These are phyloP conservation scores for Nemurella pictetii DNA, from an alignment of 2,888 invertebrate genomes.

Conservation along the genomic window DNA sequence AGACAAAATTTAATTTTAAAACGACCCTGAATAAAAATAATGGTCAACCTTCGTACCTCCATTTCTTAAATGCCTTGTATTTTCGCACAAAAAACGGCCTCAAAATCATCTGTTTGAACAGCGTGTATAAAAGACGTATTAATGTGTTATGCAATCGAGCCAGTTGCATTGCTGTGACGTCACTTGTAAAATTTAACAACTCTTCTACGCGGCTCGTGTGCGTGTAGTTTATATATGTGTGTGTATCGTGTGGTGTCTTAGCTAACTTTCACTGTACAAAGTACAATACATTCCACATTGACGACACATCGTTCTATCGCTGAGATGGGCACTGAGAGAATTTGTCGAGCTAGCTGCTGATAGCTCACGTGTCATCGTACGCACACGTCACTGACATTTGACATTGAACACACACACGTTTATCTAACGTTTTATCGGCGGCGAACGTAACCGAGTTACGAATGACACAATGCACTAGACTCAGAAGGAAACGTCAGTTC, in stretches of 20 bases:
- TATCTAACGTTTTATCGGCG: too few relatives aligned
- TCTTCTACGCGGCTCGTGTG: too few relatives aligned
- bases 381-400: neutral
- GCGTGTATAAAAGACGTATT: neutral
- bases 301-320: neutral
- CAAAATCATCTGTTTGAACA: conserved; percentile 10
- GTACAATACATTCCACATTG: neutral
- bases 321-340: neutral
- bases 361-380: neutral
- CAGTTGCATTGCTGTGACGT: neutral
- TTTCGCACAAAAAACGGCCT: conserved; percentile 9
- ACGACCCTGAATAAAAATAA: neutral
- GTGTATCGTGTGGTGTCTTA: too few relatives aligned
- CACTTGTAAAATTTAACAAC: neutral
- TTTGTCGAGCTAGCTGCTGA: neutral
- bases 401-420: neutral
- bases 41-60: neutral
- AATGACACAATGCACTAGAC: neutral
- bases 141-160: neutral
- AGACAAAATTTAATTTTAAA: neutral
- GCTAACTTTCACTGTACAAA: neutral
- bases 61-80: neutral
- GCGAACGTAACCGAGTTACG: neutral
- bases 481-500: neutral
- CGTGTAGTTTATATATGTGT: neutral